Evolutionary conservation across 2,888 invertebrate genomes (phyloP).

Genomic region (Oligia fasciuncula): DNA sequence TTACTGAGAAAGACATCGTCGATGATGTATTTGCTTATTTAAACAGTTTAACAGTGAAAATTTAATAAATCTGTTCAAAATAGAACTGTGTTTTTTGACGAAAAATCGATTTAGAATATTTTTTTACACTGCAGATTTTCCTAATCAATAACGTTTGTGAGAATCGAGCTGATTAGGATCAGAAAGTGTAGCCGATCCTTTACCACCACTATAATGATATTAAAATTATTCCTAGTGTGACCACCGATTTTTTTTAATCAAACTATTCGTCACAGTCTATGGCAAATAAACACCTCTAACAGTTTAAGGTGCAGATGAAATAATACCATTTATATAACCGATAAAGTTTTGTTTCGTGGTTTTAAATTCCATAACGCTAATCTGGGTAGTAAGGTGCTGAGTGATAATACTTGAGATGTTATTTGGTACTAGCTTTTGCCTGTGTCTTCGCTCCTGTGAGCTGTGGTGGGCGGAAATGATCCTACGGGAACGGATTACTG

Average conservation of each 20-base stretch:
- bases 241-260: constrained; percentile 51
- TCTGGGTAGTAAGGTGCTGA: neutral
- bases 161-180: constrained; percentile 8
- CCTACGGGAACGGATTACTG: too few relatives aligned
- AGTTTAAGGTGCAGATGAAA: constrained; percentile 6
- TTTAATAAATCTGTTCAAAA: constrained; percentile 51
- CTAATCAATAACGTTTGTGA: neutral
- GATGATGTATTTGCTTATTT: constrained; percentile 52
- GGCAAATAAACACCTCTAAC: constrained; percentile 27
- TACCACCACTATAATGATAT: constrained; percentile 4
- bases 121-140: neutral
- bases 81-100: too few relatives aligned
- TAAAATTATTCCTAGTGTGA: constrained; percentile 24
- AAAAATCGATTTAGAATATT: too few relatives aligned
- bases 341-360: constrained; percentile 26
- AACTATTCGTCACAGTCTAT: constrained; percentile 44
- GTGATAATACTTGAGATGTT: neutral
- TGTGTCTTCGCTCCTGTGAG: neutral
- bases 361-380: neutral
- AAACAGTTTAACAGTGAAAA: constrained; percentile 41
- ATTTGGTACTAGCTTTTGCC: neutral
- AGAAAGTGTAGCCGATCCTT: constrained; percentile 12
- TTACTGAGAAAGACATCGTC: constrained; percentile 47
- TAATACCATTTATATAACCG: constrained; percentile 4
- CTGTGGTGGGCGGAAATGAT: neutral